A percentile compares a stretch with the other conserved stretches of the same genome.
These are phyloP conservation scores for Alfaro cultratus DNA, from an alignment of 2,797 vertebrate species.

Conservation along the genomic window DNA sequence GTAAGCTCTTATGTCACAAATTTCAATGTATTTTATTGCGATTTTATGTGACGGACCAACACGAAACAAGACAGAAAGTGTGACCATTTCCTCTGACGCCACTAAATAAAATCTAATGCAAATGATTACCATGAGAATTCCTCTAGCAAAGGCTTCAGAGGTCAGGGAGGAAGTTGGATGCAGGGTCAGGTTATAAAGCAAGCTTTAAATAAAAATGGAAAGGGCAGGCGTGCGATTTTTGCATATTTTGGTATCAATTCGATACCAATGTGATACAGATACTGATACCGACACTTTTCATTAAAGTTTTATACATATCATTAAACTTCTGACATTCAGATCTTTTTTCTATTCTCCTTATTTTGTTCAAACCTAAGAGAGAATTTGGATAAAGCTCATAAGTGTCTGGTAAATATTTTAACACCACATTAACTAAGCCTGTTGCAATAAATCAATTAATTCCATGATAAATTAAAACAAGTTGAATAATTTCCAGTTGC, in stretches of 20 bases:
- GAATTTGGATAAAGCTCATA: background rate
- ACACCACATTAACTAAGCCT: too few relatives aligned
- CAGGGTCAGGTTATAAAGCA: background rate
- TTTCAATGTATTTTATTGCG: background rate
- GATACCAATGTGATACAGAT: background rate
- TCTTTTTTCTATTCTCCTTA: background rate
- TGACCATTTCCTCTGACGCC: background rate
- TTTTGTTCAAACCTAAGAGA: background rate
- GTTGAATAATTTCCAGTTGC: background rate
- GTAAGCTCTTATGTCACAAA: slow-evolving; percentile 19
- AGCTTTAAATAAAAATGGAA: background rate
- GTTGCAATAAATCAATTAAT: background rate
- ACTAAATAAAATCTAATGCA: background rate
- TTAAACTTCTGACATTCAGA: background rate
- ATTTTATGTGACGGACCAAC: background rate
- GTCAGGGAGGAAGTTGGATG: background rate
- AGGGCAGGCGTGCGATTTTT: background rate
- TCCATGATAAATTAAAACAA: background rate
- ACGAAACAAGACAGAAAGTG: background rate
- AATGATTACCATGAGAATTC: background rate
- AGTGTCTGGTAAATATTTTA: background rate
- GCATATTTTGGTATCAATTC: background rate
- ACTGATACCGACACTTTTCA: background rate
- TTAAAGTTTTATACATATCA: background rate
- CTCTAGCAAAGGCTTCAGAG: background rate